Percentiles rank a stretch among this genome's conserved stretches.
phyloP scores from a whole-genome alignment of 2,797 vertebrate species.

The Sandelia bainsii region DNA sequence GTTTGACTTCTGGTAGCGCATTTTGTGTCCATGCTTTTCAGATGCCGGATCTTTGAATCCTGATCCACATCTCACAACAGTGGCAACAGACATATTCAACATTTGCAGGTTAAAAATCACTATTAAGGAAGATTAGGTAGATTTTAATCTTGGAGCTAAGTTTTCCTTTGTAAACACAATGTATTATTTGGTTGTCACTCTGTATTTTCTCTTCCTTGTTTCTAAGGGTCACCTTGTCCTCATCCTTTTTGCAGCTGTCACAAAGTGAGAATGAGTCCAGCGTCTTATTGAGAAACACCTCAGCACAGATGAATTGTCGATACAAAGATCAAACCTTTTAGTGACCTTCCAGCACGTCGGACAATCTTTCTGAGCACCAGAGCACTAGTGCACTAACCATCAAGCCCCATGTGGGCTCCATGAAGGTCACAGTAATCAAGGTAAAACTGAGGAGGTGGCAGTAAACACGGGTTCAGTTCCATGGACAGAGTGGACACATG shows the following conservation, averaged over 20 bases:
- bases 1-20: too few relatives aligned
- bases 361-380: slow-evolving; percentile 54
- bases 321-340: slow-evolving; percentile 65
- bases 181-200: slow-evolving; percentile 4
- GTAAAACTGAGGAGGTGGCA: slow-evolving; percentile 50
- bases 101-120: too few relatives aligned
- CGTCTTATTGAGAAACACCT: slow-evolving; percentile 40
- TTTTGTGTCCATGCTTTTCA: too few relatives aligned
- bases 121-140: too few relatives aligned
- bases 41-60: too few relatives aligned
- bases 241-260: slow-evolving; percentile 32
- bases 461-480: slow-evolving; percentile 54
- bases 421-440: slow-evolving; percentile 67
- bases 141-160: not conserved
- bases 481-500: slow-evolving; percentile 14
- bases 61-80: too few relatives aligned
- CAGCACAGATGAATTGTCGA: slow-evolving; percentile 44
- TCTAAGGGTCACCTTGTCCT: slow-evolving; percentile 20
- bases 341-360: slow-evolving; percentile 61
- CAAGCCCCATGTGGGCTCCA: slow-evolving; percentile 55
- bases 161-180: not conserved
- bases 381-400: slow-evolving; percentile 31
- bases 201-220: not conserved
- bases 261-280: slow-evolving; percentile 23
- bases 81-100: too few relatives aligned